Evolutionary conservation across 2,797 vertebrate genomes (phyloP), one percentile per base, ranked within the genome.

Genomic region (Picus viridis): DNA sequence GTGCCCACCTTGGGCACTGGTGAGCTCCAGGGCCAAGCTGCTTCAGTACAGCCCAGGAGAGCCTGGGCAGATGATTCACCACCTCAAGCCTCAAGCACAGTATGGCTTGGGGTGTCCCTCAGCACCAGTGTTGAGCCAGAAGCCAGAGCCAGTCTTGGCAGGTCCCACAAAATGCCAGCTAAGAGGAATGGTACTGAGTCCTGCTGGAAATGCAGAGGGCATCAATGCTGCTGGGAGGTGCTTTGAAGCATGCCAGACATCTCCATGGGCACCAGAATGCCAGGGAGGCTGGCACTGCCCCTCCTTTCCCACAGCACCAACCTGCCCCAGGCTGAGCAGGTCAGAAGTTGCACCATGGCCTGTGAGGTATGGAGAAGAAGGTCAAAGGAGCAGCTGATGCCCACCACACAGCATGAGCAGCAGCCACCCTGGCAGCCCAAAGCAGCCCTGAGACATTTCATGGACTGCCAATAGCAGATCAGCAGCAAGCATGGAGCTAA

Each of bases 1-100:
- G 16, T 1, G 23, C 45, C 70, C 1, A 2, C 9, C 54, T 7
- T 16, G n/a, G 53, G 39, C 61, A 69, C n/a, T 61, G 5, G 11
- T 2, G 17, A 83, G 20, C 12, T 61, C 12, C 39, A 59, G 26
- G 13, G 59, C 67, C 36, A 75, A 0, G 0, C 20, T 4, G 22
- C 30, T 63, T 74, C 85, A 26, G 8, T 83, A 77, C 43, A 34
- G 49, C 24, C 23, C 43, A 61, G 43, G 53, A 64, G 12, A 86
- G 47, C 32, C 67, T 70, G 65, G 69, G 27, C 29, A 65, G 39
- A 61, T 34, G 30, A 74, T 62, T 83, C 85, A 88, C 73, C 67
- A 72, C 47, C 59, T 76, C 74, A 54, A 64, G 85, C 34, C 29
- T 65, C 34, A 69, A 73, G 27, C 53, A 78, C 16, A 83, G 8